A percentile compares a stretch with the other conserved stretches of the same genome.
phyloP scores from a whole-genome alignment of 2,888 invertebrate species.

The Tipula confusa region DNA sequence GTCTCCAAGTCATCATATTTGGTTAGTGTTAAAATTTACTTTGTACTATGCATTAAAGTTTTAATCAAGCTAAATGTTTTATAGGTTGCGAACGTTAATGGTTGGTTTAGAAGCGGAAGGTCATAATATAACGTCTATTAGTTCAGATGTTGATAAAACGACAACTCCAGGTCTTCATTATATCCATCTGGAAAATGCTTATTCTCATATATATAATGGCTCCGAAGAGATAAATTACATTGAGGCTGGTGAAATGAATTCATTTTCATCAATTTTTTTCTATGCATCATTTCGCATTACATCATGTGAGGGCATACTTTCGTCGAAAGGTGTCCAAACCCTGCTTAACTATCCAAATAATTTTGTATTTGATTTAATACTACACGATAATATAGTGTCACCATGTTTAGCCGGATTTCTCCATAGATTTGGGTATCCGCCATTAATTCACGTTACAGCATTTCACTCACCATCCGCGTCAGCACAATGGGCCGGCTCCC shows the following conservation, averaged over 20 bases:
- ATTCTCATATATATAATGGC: constrained; percentile 33
- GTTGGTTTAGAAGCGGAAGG: constrained; percentile 34
- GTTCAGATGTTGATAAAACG: constrained; percentile 38
- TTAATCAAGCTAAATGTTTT: too few relatives aligned
- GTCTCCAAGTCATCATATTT: constrained; percentile 37
- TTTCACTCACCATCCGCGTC: constrained; percentile 38
- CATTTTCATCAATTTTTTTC: constrained; percentile 1
- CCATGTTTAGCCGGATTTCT: constrained; percentile 42
- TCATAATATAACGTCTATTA: constrained; percentile 38
- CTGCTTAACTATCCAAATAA: constrained; percentile 40
- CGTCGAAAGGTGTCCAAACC: constrained; percentile 40
- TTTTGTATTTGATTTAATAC: constrained; percentile 42
- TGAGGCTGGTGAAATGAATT: background rate
- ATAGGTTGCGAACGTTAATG: constrained; percentile 34
- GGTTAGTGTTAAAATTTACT: background rate
- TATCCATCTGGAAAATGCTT: constrained; percentile 40
- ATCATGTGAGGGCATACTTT: constrained; percentile 34
- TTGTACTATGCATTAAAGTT: background rate
- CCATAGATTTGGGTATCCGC: constrained; percentile 43
- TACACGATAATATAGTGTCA: constrained; percentile 43
- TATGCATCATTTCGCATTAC: constrained; percentile 34
- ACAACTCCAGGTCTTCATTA: constrained; percentile 39
- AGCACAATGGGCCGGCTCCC: constrained; percentile 38
- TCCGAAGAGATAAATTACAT: background rate
- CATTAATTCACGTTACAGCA: constrained; percentile 41